Conservation (phyloP, 2,888 invertebrate genomes). For the Neuroscelio doddi region DNA sequence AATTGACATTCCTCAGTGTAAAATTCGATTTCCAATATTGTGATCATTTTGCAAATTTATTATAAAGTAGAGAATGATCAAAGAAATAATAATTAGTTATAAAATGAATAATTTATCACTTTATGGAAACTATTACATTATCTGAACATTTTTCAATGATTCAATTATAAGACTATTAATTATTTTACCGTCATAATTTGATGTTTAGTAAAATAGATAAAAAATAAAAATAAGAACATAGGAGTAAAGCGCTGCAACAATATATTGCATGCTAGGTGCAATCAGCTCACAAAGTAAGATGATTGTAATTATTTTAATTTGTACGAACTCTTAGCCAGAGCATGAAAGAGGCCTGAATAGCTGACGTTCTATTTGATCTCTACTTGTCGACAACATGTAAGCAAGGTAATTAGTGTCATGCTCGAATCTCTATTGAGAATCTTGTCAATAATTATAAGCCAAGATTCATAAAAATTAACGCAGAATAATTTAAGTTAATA, state of each 20-base stretch:
- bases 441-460: conserved; percentile 30
- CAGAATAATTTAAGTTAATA: neutral
- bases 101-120: too few species aligned
- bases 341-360: conserved; percentile 22
- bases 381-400: conserved; percentile 22
- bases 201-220: conserved; percentile 20
- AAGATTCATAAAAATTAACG: neutral
- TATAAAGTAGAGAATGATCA: conserved; percentile 17
- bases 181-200: neutral
- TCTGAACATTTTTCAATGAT: too few species aligned
- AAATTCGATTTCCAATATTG: conserved; percentile 37
- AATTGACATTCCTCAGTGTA: conserved; percentile 46
- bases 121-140: too few species aligned
- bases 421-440: conserved; percentile 17
- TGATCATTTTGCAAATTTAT: too few species aligned
- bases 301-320: conserved; percentile 47
- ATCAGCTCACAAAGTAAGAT: conserved; percentile 40
- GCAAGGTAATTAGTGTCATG: conserved; percentile 15
- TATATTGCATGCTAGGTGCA: conserved; percentile 29
- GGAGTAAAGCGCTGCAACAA: conserved; percentile 17
- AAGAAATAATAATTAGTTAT: too few species aligned
- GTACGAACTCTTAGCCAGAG: conserved; percentile 31
- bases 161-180: too few species aligned
- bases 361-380: conserved; percentile 29
- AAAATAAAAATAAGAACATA: conserved; percentile 6